Evolutionary conservation across 2,797 vertebrate genomes (phyloP), one percentile per base, ranked within the genome.

Genomic region (Melanotaenia boesemani): DNA sequence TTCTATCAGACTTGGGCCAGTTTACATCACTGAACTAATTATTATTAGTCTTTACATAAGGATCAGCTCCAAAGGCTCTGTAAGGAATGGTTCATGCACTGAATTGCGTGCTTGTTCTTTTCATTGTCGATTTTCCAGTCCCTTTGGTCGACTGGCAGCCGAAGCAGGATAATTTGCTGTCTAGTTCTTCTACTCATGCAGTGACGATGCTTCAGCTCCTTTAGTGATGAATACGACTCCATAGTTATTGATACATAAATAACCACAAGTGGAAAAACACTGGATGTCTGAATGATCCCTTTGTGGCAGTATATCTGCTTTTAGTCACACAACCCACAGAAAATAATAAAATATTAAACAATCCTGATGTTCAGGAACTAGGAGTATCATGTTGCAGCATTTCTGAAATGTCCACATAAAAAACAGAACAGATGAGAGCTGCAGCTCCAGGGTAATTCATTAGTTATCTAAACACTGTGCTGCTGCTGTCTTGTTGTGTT

Each of bases 291-390:
- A 78, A 72, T 66, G 74, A 70, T 68, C 44, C 54, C 13, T 50
- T 6, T 5, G 18, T 70, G 60, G 39, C 52, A 70, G 44, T n/a
- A 28, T 64, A 69, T 46, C 1, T 39, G n/a, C 37, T 63, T 37
- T 15, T 62, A 79, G 73, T 67, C 67, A 78, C 48, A 70, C 62
- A 81, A 78, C 0, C 72, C 72, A 79, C 86, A 89, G 88, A 6
- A 84, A 91, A 62, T 26, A n/a, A 72, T 67, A 20, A 63, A 72
- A 85, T 71, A 86, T 88, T 85, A 30, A 92, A 72, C 34, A 32
- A 75, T 74, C 32, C 63, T 54, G 58, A 77, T 74, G 76, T 72
- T 66, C 36, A 63, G 59, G 30, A 85, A 84, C 71, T 71, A 32
- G 6, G 74, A 71, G 78, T 10, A 75, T 70, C 48, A 88, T 82